These are phyloP conservation scores for Pelobates cultripes DNA, from an alignment of 2,797 vertebrate genomes.

Conservation along the genomic window DNA sequence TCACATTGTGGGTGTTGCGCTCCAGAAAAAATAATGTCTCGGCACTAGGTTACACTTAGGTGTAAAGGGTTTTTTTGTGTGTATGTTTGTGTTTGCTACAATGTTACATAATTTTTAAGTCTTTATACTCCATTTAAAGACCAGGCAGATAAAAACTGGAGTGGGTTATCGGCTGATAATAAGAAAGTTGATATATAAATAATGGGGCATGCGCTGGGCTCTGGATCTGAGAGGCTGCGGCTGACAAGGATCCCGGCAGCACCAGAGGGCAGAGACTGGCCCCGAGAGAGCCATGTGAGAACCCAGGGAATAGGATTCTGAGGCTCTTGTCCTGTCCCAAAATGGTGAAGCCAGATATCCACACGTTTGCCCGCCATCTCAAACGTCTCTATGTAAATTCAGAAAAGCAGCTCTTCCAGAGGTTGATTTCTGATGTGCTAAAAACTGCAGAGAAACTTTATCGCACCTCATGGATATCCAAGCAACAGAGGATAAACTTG, in stretches of 20 bases:
- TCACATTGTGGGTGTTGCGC: no score
- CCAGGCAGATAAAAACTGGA: no score
- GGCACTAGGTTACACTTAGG: no score
- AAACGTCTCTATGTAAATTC: conserved; percentile 93
- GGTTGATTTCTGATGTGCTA: conserved; percentile 92
- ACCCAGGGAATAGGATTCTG: conserved; percentile 33
- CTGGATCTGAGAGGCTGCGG: conserved; percentile 33
- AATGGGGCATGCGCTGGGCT: conserved; percentile 27
- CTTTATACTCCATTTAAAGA: no score
- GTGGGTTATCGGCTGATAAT: no score
- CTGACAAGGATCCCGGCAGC: conserved; percentile 35
- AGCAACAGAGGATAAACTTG: conserved; percentile 97
- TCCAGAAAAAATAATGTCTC: no score
- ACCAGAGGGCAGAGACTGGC: conserved; percentile 42
- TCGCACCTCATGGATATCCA: conserved; percentile 95
- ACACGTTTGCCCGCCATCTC: conserved; percentile 97
- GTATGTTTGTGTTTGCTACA: no score
- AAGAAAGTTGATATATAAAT: no score
- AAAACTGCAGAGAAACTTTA: conserved; percentile 96
- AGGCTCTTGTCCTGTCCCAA: conserved; percentile 67
- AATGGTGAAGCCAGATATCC: conserved; percentile 99
- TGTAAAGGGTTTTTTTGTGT: no score
- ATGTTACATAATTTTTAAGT: no score
- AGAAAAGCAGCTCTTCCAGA: conserved; percentile 95
- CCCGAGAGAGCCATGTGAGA: conserved; percentile 35